A percentile compares a stretch with the other conserved stretches of the same genome.
These are phyloP conservation scores for Apodemia duryi DNA, from an alignment of 2,888 invertebrate genomes.

Conservation along the genomic window DNA sequence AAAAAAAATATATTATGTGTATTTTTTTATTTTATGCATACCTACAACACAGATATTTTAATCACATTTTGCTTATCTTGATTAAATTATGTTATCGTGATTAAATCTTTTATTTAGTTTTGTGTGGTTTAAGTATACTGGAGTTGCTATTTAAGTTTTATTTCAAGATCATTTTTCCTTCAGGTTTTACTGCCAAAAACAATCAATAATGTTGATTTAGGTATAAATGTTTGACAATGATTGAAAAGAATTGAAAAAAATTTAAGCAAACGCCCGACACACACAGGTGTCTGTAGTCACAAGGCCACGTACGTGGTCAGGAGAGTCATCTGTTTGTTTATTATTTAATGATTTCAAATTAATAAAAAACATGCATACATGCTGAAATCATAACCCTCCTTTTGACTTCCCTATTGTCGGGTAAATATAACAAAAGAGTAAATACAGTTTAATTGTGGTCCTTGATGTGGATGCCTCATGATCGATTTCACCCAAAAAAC, in stretches of 20 bases:
- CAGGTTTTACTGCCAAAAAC: too few species aligned
- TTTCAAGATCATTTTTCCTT: background rate
- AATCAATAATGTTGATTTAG: too few species aligned
- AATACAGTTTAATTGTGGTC: constrained; percentile 52
- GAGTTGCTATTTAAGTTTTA: background rate
- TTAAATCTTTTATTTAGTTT: constrained; percentile 2
- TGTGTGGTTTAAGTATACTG: background rate
- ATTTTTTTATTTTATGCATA: background rate
- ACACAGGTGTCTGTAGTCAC: too few species aligned
- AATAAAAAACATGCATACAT: background rate
- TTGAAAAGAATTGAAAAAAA: too few species aligned
- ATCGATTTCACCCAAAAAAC: constrained; percentile 74
- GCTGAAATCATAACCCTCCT: background rate
- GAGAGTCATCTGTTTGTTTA: too few species aligned
- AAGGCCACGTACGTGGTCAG: too few species aligned
- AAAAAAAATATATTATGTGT: background rate
- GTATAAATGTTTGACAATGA: too few species aligned
- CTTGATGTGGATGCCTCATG: constrained; percentile 51
- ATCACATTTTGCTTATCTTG: background rate
- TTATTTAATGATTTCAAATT: too few species aligned
- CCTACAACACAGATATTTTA: background rate
- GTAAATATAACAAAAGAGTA: constrained; percentile 41
- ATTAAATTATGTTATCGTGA: background rate
- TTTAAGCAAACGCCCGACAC: too few species aligned
- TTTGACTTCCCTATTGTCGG: background rate